These are phyloP conservation scores for Polyommatus icarus DNA, from an alignment of 2,888 invertebrate genomes.

Conservation along the genomic window DNA sequence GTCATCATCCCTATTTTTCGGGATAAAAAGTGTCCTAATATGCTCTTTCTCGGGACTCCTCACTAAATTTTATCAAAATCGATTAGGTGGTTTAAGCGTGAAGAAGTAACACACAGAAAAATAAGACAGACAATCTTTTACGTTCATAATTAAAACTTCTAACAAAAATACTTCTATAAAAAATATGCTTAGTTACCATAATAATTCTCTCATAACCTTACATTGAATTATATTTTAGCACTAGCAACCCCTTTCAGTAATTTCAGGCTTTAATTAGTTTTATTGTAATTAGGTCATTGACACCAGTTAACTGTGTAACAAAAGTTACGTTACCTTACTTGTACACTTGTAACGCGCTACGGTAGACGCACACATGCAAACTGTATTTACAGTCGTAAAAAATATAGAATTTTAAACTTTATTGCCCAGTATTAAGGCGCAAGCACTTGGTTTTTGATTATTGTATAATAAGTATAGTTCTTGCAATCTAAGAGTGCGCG, in stretches of 20 bases:
- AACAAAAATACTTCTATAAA: not conserved
- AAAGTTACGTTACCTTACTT: constrained; percentile 1
- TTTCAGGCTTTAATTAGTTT: not conserved
- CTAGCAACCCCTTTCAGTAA: not conserved
- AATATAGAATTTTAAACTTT: not conserved
- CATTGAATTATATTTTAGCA: not conserved
- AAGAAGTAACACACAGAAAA: too few species aligned
- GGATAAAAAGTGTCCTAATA: too few species aligned
- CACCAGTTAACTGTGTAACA: constrained; percentile 4
- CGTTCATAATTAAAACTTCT: too few species aligned
- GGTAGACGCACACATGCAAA: not conserved
- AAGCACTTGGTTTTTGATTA: not conserved
- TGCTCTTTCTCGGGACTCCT: too few species aligned
- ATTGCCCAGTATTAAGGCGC: not conserved
- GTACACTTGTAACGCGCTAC: not conserved
- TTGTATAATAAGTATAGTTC: not conserved
- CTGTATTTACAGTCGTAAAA: not conserved
- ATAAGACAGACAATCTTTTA: too few species aligned
- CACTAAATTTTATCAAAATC: too few species aligned
- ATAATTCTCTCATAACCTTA: not conserved
- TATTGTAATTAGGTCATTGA: not conserved
- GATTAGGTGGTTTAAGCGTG: too few species aligned
- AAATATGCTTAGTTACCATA: not conserved
- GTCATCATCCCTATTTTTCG: too few species aligned
- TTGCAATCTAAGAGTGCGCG: too few species aligned